Percentiles rank a stretch among this genome's conserved stretches.
Evolutionary conservation across 2,797 vertebrate genomes (phyloP).

Genomic region (Tragelaphus oryx): DNA sequence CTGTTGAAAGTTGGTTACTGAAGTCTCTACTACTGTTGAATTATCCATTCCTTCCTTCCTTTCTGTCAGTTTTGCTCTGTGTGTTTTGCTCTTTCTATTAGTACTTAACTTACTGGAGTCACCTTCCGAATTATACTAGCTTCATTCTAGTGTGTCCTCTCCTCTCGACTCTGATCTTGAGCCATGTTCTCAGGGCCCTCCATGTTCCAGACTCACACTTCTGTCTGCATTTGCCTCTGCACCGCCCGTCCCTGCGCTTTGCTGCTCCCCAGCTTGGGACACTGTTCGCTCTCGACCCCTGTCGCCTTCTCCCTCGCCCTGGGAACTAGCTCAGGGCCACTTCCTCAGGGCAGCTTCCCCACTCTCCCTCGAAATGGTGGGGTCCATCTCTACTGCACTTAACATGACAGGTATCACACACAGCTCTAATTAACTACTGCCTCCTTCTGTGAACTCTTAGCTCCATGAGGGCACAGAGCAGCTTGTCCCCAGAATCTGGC

Average conservation of each 20-base stretch:
- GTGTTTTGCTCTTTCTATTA: neutral
- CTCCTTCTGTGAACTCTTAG: neutral
- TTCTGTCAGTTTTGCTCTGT: conserved; percentile 10
- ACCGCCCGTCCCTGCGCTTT: neutral
- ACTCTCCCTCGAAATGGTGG: neutral
- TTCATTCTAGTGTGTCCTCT: neutral
- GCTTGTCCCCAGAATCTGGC: neutral
- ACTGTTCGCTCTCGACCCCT: neutral
- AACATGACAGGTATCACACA: neutral
- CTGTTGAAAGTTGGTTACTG: neutral
- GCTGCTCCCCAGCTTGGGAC: neutral
- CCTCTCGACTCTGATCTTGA: neutral
- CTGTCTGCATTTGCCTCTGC: neutral
- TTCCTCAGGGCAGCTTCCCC: neutral
- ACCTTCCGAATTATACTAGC: neutral
- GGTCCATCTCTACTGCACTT: neutral
- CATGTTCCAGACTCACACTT: neutral
- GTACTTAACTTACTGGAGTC: neutral
- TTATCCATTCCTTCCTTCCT: neutral
- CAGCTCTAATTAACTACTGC: neutral
- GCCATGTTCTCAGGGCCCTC: neutral
- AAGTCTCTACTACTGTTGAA: neutral
- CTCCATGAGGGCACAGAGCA: neutral
- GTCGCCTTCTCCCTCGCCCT: neutral
- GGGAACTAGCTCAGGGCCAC: neutral